phyloP scores from a whole-genome alignment of 2,113 vertebrate genomes.

The Lagopus leucura region DNA sequence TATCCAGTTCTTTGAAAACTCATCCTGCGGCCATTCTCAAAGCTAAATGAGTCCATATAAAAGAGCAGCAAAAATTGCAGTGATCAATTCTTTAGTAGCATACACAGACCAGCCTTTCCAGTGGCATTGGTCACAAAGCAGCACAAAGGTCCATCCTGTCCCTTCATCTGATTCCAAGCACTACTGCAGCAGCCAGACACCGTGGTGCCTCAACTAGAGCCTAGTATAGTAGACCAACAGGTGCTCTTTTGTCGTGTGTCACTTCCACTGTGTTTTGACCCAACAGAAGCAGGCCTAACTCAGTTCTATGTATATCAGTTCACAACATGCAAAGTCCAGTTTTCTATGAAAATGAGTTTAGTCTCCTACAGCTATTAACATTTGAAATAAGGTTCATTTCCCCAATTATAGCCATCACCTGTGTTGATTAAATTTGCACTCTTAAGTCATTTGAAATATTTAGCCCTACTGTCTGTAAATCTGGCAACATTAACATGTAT shows the following conservation, averaged over 20 bases:
- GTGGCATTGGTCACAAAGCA: background rate
- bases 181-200: background rate
- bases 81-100: background rate
- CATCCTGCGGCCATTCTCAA: background rate
- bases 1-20: background rate
- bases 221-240: background rate
- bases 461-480: background rate
- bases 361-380: background rate
- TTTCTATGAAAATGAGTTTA: background rate
- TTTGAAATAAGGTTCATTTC: background rate
- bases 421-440: background rate
- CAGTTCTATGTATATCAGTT: background rate
- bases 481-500: background rate
- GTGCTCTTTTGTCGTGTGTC: background rate
- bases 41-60: background rate
- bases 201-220: background rate
- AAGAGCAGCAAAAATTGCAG: background rate
- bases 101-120: background rate
- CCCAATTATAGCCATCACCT: background rate
- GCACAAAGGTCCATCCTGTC: background rate
- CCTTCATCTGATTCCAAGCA: background rate
- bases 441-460: background rate
- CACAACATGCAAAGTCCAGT: background rate
- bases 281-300: background rate
- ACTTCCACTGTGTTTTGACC: background rate